These are phyloP conservation scores for Caenorhabditis sp. DNA, from an alignment of 2,888 invertebrate species.

Conservation along the genomic window DNA sequence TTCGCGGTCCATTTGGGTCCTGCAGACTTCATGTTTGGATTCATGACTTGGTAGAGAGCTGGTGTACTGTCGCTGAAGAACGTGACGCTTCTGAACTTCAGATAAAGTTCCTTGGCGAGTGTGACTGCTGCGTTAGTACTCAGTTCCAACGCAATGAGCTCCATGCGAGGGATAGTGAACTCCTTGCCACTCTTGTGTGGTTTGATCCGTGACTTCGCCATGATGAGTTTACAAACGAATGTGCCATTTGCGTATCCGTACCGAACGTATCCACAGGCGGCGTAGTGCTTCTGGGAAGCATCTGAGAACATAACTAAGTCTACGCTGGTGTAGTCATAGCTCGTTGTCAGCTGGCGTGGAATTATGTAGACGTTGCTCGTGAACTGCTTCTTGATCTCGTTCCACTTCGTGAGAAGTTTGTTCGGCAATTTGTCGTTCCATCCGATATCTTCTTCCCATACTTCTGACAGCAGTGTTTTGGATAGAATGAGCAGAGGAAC, in stretches of 20 bases:
- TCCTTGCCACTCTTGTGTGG: background rate
- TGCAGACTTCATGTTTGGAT: background rate
- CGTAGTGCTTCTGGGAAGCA: conserved; percentile 36
- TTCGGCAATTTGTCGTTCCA: conserved; percentile 43
- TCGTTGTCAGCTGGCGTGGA: background rate
- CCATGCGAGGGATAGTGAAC: conserved; percentile 19
- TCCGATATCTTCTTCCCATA: background rate
- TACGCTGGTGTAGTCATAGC: background rate
- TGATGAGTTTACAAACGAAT: conserved; percentile 46
- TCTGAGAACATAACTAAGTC: conserved; percentile 17
- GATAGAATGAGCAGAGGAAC: conserved; percentile 35
- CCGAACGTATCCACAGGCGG: background rate
- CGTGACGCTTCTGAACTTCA: background rate
- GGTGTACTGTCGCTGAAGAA: conserved; percentile 7
- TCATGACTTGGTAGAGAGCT: background rate
- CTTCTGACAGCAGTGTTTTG: conserved; percentile 30
- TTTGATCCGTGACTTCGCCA: conserved; percentile 61
- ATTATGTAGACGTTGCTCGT: background rate
- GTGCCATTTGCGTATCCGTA: conserved; percentile 48
- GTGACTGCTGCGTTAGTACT: conserved; percentile 20
- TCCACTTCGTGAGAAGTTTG: background rate
- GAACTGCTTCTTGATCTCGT: background rate
- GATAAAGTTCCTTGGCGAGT: conserved; percentile 1
- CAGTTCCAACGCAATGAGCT: background rate
- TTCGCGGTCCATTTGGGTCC: background rate